phyloP scores from a whole-genome alignment of 2,888 invertebrate species.

The Biston betularia region DNA sequence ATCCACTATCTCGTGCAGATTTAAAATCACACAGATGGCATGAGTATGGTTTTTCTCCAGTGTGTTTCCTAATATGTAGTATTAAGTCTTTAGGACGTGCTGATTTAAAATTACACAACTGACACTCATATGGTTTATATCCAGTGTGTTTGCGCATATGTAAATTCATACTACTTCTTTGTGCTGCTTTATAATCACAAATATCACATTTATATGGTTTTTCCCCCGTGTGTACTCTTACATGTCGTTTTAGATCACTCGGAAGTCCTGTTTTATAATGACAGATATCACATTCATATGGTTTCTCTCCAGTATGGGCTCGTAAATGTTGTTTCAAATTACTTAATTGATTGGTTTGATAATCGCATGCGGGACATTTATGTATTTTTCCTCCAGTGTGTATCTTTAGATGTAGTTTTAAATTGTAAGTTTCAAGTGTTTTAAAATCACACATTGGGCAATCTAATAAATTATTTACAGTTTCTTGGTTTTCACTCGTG shows the following conservation, averaged over 20 bases:
- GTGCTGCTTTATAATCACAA: conserved; percentile 5
- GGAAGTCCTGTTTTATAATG: conserved; percentile 1
- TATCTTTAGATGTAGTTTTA: neutral
- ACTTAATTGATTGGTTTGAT: neutral
- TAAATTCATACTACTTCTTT: conserved; percentile 2
- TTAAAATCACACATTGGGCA: conserved; percentile 2
- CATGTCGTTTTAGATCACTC: conserved; percentile 4
- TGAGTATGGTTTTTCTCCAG: conserved; percentile 8
- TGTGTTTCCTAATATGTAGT: conserved; percentile 5
- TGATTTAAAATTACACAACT: neutral
- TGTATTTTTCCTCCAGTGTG: neutral
- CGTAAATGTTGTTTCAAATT: conserved; percentile 2
- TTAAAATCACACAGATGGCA: conserved; percentile 4
- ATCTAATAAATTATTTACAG: neutral
- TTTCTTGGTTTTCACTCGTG: neutral
- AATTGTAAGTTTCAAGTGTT: neutral
- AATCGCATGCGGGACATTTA: neutral
- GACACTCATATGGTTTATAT: neutral
- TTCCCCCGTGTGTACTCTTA: conserved; percentile 4
- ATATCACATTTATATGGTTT: neutral
- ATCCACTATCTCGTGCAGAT: conserved; percentile 5
- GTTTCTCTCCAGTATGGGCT: conserved; percentile 5
- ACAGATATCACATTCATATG: conserved; percentile 6
- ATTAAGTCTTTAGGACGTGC: neutral
- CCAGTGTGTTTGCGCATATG: conserved; percentile 10